Evolutionary conservation across 1,140 invertebrate genomes (phyloP).

Genomic region (Acarapis woodi): DNA sequence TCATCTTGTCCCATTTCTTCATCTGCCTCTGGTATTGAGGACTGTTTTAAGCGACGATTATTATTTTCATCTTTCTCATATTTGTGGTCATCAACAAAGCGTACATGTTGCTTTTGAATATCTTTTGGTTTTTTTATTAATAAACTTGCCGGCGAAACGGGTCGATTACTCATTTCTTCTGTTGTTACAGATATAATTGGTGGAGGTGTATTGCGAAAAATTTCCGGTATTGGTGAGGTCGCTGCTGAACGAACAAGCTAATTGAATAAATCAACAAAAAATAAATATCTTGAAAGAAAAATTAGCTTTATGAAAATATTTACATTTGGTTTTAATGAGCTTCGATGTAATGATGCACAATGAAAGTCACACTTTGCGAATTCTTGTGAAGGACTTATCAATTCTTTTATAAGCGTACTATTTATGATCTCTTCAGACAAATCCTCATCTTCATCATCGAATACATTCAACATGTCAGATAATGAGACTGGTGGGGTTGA

Average conservation of each 20-base stretch:
- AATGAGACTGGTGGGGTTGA: not conserved
- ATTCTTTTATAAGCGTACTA: not conserved
- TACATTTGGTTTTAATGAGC: constrained; percentile 56
- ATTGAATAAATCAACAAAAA: not conserved
- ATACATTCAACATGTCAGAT: too few relatives aligned
- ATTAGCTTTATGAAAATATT: constrained; percentile 25
- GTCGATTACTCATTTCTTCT: too few relatives aligned
- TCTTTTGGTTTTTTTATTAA: too few relatives aligned
- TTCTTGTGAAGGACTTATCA: constrained; percentile 12
- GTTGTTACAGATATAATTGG: too few relatives aligned
- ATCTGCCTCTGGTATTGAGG: too few relatives aligned
- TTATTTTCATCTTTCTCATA: too few relatives aligned
- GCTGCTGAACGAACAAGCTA: constrained; percentile 6
- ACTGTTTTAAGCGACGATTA: too few relatives aligned
- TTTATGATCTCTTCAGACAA: not conserved
- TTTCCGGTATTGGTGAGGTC: constrained; percentile 12
- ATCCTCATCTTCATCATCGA: constrained; percentile 7
- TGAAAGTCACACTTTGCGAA: constrained; percentile 61
- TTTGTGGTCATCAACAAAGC: too few relatives aligned
- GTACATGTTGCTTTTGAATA: too few relatives aligned
- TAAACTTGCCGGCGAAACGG: too few relatives aligned
- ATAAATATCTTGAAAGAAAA: not conserved
- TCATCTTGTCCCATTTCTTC: too few relatives aligned
- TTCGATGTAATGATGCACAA: constrained; percentile 69
- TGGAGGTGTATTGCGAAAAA: too few relatives aligned